Percentiles rank a stretch among this genome's conserved stretches.
Conservation (phyloP, 1,140 invertebrate genomes). For the Drosophila tristis region DNA sequence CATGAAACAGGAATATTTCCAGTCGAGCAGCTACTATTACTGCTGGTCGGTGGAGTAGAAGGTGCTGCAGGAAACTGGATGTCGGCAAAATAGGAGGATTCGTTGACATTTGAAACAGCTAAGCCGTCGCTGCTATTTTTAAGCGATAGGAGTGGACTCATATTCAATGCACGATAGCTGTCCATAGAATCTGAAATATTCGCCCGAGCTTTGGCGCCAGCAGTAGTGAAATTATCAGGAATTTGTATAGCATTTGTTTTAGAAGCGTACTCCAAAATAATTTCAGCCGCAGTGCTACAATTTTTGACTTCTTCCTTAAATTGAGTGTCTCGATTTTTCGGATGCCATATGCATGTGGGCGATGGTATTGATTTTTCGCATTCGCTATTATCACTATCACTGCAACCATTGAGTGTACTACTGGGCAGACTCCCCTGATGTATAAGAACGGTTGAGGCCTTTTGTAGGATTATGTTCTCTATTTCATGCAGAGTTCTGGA, state of each 20-base stretch:
- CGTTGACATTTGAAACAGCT: slow-evolving; percentile 8
- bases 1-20: slow-evolving; percentile 17
- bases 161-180: not conserved
- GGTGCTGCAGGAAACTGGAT: slow-evolving; percentile 38
- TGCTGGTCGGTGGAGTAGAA: slow-evolving; percentile 53
- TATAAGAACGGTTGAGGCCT: slow-evolving; percentile 30
- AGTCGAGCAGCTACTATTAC: slow-evolving; percentile 50
- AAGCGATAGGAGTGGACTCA: slow-evolving; percentile 15
- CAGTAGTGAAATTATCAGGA: not conserved
- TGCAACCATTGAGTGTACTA: not conserved
- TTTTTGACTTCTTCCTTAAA: slow-evolving; percentile 14
- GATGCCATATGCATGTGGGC: slow-evolving; percentile 74
- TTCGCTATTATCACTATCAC: slow-evolving; percentile 19
- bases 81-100: slow-evolving; percentile 30
- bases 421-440: not conserved
- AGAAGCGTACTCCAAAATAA: slow-evolving; percentile 72
- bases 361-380: slow-evolving; percentile 11
- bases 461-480: slow-evolving; percentile 60
- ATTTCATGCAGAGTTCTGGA: slow-evolving; percentile 52
- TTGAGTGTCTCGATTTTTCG: slow-evolving; percentile 16
- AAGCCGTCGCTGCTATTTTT: slow-evolving; percentile 11
- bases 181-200: slow-evolving; percentile 12
- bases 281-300: slow-evolving; percentile 64
- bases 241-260: slow-evolving; percentile 9
- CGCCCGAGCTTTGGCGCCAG: not conserved